phyloP scores from a whole-genome alignment of 53 echinoderm and acorn worm genomes.

The Glandiceps talaboti region DNA sequence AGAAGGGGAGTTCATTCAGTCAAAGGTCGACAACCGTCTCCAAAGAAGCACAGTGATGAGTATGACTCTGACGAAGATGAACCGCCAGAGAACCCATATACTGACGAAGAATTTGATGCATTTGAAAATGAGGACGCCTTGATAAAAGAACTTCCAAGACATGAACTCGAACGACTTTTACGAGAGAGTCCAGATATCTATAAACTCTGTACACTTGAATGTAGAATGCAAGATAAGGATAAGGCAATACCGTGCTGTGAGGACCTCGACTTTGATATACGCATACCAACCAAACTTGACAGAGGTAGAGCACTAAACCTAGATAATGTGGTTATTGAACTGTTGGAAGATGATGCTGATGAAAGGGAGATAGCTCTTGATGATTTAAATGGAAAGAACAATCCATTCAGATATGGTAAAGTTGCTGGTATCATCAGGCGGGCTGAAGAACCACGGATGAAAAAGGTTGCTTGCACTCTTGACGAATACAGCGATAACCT shows the following conservation, averaged over 20 bases:
- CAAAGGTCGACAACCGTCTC: too few species aligned
- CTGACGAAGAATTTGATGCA: too few species aligned
- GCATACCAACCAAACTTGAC: slow-evolving; percentile 57
- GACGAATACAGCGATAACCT: not conserved
- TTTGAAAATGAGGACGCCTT: too few species aligned
- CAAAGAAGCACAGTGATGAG: too few species aligned
- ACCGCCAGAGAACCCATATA: too few species aligned
- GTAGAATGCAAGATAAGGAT: not conserved
- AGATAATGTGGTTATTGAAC: slow-evolving; percentile 65
- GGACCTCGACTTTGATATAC: slow-evolving; percentile 4
- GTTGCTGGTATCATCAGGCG: not conserved
- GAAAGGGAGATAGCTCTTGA: slow-evolving; percentile 21
- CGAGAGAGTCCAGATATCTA: slow-evolving; percentile 72
- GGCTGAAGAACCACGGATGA: not conserved
- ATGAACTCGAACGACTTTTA: too few species aligned
- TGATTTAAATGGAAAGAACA: not conserved
- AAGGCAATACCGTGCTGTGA: not conserved
- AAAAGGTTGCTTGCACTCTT: not conserved
- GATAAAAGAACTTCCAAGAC: too few species aligned
- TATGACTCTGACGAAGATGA: too few species aligned
- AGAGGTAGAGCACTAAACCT: slow-evolving; percentile 57
- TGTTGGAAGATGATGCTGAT: not conserved
- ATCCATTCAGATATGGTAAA: slow-evolving; percentile 18
- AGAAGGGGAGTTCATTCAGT: too few species aligned
- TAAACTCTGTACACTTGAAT: slow-evolving; percentile 16